Base-by-base conservation (phyloP, 2,888 invertebrate species). In the Alentia gelatinosa region DNA sequence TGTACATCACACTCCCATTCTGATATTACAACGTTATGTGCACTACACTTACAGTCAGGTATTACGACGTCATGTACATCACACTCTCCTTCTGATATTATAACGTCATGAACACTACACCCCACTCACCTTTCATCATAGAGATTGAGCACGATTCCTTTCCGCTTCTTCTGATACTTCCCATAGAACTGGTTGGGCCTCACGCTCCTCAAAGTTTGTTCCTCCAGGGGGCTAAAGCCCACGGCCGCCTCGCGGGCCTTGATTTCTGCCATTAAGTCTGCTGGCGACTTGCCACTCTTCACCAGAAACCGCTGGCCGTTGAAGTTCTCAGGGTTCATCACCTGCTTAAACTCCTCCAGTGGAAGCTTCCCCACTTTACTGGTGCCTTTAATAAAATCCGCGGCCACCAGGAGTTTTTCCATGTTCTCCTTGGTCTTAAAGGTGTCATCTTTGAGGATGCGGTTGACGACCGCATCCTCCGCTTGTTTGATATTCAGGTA, bases 71-170 rank as follows among this genome's bases (percentile, higher is more conserved):
- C n/a, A n/a, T n/a, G n/a, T n/a, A n/a, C n/a, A n/a, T n/a, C n/a
- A n/a, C n/a, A n/a, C n/a, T n/a, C n/a, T n/a, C n/a, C n/a, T n/a
- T n/a, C n/a, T n/a, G n/a, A n/a, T n/a, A n/a, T n/a, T n/a, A n/a
- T n/a, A n/a, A n/a, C n/a, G n/a, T n/a, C n/a, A n/a, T n/a, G n/a
- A n/a, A n/a, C n/a, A n/a, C n/a, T n/a, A n/a, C n/a, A n/a, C 56
- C 83, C 35, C 42, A 86, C 86, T 9, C 35, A 86, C 86, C 86
- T 86, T 47, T 86, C 86, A 30, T 86, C 86, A 47, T 86, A 86
- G 19, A 86, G 86, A 47, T 86, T 86, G n/a, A 86, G 47, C 30
- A 47, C 47, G 33, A 42, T 30, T 12, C 86, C 86, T 42, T 50
- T 86, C 86, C 35, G 26, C 30, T 86, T 40, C 26, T 86, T 86